Conservation (phyloP, 2,797 vertebrate genomes). For the Cyclopterus lumpus region DNA sequence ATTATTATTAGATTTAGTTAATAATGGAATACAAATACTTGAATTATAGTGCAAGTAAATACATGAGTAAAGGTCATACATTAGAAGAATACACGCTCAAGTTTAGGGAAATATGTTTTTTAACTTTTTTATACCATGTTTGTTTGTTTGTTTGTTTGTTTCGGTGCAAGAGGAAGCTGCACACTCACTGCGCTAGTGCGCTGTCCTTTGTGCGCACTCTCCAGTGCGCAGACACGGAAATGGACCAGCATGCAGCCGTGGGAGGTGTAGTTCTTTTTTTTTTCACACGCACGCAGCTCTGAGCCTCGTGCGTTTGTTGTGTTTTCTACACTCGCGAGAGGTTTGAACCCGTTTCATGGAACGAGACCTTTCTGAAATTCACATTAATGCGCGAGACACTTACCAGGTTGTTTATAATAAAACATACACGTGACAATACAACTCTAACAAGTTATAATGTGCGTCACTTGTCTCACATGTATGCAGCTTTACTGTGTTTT, state of each 20-base stretch:
- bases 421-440: neutral
- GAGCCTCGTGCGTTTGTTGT: neutral
- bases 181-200: conserved; percentile 23
- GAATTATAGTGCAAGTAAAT: neutral
- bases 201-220: neutral
- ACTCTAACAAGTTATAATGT: neutral
- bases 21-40: neutral
- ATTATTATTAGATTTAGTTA: neutral
- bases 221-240: conserved; percentile 38
- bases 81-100: neutral
- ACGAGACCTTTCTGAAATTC: too few species aligned
- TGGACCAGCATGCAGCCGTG: neutral
- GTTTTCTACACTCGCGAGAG: neutral
- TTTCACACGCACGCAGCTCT: neutral
- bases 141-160: neutral
- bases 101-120: neutral
- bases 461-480: neutral
- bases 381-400: too few species aligned
- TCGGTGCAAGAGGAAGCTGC: conserved; percentile 16
- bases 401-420: too few species aligned
- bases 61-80: too few species aligned
- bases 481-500: neutral
- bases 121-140: neutral
- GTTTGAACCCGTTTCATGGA: too few species aligned
- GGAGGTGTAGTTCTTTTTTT: conserved; percentile 43